phyloP scores from a whole-genome alignment of 2,888 invertebrate species.

The Synergus gifuensis region DNA sequence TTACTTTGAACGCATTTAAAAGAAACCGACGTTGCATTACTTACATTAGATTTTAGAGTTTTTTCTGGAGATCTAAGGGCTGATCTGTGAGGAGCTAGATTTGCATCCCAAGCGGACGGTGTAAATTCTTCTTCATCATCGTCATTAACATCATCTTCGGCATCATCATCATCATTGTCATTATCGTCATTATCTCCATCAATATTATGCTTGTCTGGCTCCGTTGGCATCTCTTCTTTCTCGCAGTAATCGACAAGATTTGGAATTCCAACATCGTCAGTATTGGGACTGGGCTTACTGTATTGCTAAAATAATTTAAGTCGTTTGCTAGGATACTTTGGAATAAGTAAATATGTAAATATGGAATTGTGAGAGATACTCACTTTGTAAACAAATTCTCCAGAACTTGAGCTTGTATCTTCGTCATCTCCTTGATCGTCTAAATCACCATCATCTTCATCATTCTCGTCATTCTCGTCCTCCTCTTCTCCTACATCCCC shows the following conservation, averaged over 20 bases:
- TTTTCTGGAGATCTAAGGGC: slow-evolving; percentile 84
- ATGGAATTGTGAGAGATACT: slow-evolving; percentile 52
- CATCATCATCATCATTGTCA: slow-evolving; percentile 62
- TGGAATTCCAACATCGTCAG: slow-evolving; percentile 53
- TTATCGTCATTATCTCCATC: slow-evolving; percentile 17
- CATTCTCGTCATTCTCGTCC: slow-evolving; percentile 79
- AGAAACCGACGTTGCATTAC: slow-evolving; percentile 50
- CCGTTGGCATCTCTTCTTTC: slow-evolving; percentile 70
- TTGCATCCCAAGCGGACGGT: slow-evolving; percentile 90
- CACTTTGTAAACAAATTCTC: slow-evolving; percentile 90
- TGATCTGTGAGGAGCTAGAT: slow-evolving; percentile 87
- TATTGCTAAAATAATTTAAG: slow-evolving; percentile 63
- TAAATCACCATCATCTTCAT: slow-evolving; percentile 67
- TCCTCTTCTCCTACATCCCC: slow-evolving; percentile 76
- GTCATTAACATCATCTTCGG: slow-evolving; percentile 81
- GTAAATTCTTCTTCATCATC: slow-evolving; percentile 85
- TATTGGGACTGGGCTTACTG: slow-evolving; percentile 60
- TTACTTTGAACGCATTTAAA: slow-evolving; percentile 45
- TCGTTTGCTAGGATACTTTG: not conserved
- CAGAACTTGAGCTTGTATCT: slow-evolving; percentile 86
- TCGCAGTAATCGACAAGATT: slow-evolving; percentile 60
- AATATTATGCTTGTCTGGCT: not conserved
- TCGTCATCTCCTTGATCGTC: slow-evolving; percentile 78
- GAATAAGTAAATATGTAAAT: too few species aligned
- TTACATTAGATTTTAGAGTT: slow-evolving; percentile 75